Evolutionary conservation across 2,888 invertebrate genomes (phyloP).

Genomic region (Tiphia femorata): DNA sequence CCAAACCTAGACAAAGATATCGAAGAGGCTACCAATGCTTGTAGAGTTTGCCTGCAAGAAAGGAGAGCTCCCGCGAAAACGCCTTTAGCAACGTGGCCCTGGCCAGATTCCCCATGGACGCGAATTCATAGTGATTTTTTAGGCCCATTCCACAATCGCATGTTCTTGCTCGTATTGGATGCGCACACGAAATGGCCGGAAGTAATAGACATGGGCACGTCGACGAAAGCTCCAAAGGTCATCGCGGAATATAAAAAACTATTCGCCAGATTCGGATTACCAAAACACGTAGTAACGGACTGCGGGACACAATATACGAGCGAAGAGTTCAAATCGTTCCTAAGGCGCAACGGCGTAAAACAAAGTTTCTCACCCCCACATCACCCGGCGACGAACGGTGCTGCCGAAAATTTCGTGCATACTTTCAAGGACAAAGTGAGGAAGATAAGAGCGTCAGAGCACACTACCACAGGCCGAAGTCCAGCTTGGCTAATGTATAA

Average conservation of each 20-base stretch:
- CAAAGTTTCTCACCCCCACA: constrained; percentile 34
- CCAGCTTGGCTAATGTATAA: not conserved
- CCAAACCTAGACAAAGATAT: too few relatives aligned
- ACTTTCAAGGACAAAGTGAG: constrained; percentile 29
- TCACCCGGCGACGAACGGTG: too few relatives aligned
- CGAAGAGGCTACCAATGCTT: constrained; percentile 6
- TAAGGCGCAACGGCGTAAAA: constrained; percentile 26
- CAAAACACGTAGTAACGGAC: constrained; percentile 22
- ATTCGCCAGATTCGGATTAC: constrained; percentile 10
- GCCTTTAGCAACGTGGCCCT: constrained; percentile 27
- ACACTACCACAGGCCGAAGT: not conserved
- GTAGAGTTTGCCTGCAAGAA: constrained; percentile 19
- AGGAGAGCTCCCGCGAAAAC: constrained; percentile 21
- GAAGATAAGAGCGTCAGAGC: constrained; percentile 6
- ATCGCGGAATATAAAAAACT: constrained; percentile 10
- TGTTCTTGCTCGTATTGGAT: constrained; percentile 40
- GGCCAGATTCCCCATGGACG: constrained; percentile 32
- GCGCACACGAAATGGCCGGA: constrained; percentile 42
- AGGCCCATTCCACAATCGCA: constrained; percentile 33
- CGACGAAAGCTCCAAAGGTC: constrained; percentile 11
- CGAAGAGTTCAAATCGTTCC: constrained; percentile 28
- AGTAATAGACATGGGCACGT: constrained; percentile 19
- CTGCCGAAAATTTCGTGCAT: constrained; percentile 34
- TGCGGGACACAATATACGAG: constrained; percentile 27
- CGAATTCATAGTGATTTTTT: constrained; percentile 16